Evolutionary conservation across 2,113 vertebrate genomes (phyloP).

Genomic region (Glaucidium brasilianum): DNA sequence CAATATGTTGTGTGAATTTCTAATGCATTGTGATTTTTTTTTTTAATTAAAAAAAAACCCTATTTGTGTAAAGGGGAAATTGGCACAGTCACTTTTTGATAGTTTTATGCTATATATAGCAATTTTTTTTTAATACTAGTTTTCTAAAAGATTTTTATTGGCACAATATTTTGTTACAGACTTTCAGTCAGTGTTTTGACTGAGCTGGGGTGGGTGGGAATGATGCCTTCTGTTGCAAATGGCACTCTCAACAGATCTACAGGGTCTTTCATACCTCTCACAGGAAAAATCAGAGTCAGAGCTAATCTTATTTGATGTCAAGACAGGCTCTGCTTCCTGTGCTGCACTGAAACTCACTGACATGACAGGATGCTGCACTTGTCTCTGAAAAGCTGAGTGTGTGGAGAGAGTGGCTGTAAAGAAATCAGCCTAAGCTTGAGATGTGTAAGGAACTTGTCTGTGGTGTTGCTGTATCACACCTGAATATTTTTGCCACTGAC

Average conservation of each 20-base stretch:
- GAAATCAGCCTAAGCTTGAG: neutral
- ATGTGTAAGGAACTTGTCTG: neutral
- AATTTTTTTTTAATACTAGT: neutral
- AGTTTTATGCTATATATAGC: neutral
- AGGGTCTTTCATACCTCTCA: neutral
- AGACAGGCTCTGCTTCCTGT: neutral
- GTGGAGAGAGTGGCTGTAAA: neutral
- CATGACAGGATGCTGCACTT: neutral
- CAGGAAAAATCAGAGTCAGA: neutral
- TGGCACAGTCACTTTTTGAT: slow-evolving; percentile 16
- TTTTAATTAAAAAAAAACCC: neutral
- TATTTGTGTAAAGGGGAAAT: neutral
- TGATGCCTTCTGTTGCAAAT: neutral
- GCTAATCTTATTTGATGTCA: neutral
- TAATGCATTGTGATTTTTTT: neutral
- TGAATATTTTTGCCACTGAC: neutral
- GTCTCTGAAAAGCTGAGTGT: neutral
- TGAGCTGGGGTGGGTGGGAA: neutral
- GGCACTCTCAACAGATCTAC: neutral
- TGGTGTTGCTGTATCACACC: neutral
- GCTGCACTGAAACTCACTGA: neutral
- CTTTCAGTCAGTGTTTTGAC: neutral
- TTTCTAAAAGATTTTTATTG: neutral
- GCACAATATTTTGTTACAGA: neutral
- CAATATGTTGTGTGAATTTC: neutral